A percentile compares a stretch with the other conserved stretches of the same genome.
Conservation (phyloP, 2,113 vertebrate genomes). For the Sula dactylatra region DNA sequence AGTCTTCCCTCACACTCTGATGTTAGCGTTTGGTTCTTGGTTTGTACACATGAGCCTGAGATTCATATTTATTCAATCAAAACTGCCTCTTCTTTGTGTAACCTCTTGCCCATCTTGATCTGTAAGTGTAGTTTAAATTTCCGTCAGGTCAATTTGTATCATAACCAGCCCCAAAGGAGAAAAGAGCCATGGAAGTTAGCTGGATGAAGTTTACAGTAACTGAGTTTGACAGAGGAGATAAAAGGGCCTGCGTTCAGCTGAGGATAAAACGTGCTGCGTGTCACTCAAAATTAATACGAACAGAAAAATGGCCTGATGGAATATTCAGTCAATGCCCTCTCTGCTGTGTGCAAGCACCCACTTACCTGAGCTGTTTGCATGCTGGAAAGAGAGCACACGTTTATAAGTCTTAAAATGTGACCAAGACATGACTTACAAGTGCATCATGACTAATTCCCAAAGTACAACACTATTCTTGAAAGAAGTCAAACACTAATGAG, state of each 20-base stretch:
- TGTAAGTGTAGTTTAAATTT: background rate
- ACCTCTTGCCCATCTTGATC: background rate
- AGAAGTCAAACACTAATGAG: background rate
- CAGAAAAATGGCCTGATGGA: background rate
- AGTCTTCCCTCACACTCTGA: background rate
- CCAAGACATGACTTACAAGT: background rate
- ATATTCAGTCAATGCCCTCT: background rate
- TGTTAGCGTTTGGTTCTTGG: background rate
- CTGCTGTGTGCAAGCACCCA: background rate
- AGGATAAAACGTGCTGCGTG: background rate
- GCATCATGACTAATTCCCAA: background rate
- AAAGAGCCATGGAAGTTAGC: background rate
- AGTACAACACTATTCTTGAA: background rate
- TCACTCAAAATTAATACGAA: background rate
- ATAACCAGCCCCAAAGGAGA: background rate
- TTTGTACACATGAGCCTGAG: background rate
- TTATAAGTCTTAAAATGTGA: background rate
- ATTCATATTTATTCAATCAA: background rate
- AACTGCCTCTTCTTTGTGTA: background rate
- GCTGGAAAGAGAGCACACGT: background rate
- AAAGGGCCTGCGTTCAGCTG: background rate
- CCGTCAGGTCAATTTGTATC: conserved; percentile 27
- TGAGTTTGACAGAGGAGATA: conserved; percentile 26
- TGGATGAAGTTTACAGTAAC: background rate
- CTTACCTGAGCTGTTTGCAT: background rate